Percentiles rank a stretch among this genome's conserved stretches.
Conservation (phyloP, 35 echinoderm and acorn worm species). For the Hemicentrotus pulcherrimus region DNA sequence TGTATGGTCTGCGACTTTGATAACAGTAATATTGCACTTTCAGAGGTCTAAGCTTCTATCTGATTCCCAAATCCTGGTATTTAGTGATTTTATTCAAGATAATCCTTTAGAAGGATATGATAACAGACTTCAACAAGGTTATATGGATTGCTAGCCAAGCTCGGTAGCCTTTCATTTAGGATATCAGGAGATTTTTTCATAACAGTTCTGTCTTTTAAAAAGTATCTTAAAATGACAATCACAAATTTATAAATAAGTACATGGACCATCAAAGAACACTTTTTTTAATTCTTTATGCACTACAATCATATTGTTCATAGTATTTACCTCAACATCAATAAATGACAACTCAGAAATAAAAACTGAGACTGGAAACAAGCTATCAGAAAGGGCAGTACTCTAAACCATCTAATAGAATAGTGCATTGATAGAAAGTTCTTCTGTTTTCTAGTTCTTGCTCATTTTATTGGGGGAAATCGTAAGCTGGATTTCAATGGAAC, state of each 20-base stretch:
- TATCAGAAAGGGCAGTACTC: not conserved
- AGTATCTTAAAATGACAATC: not conserved
- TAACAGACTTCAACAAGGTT: constrained; percentile 40
- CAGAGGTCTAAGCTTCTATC: constrained; percentile 15
- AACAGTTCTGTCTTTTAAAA: not conserved
- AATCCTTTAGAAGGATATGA: constrained; percentile 24
- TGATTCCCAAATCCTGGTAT: constrained; percentile 34
- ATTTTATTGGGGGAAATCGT: not conserved
- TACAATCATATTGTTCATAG: too few relatives aligned
- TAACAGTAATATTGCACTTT: constrained; percentile 28
- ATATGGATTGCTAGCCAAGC: not conserved
- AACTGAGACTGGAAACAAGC: not conserved
- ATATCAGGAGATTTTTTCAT: not conserved
- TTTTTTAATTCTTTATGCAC: too few relatives aligned
- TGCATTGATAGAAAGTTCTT: not conserved
- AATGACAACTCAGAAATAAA: not conserved
- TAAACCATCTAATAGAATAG: not conserved
- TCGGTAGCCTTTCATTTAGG: not conserved
- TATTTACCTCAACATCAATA: not conserved
- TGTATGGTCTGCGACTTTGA: not conserved
- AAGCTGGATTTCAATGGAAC: not conserved
- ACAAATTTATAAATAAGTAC: too few relatives aligned
- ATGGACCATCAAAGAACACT: too few relatives aligned
- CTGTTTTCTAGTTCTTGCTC: not conserved
- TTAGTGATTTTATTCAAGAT: constrained; percentile 27